Conservation (phyloP, 2,888 invertebrate species). For the Athrips mouffetella region DNA sequence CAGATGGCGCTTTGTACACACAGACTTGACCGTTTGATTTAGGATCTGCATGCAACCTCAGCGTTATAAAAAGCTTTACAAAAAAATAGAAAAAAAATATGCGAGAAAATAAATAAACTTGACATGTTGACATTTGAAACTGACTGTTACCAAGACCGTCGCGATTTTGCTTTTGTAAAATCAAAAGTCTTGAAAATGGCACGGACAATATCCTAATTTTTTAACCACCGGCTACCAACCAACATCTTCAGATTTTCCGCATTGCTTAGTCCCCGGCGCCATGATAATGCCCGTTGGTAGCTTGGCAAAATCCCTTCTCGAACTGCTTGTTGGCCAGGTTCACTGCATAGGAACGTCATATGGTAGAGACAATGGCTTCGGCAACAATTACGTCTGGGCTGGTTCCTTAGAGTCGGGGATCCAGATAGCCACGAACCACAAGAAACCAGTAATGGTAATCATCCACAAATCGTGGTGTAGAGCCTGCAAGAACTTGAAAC, state of each 20-base stretch:
- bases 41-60: too few species aligned
- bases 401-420: slow-evolving; percentile 65
- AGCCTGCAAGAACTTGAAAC: slow-evolving; percentile 81
- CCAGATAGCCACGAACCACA: slow-evolving; percentile 56
- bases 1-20: not conserved
- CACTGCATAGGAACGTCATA: slow-evolving; percentile 42
- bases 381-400: slow-evolving; percentile 65
- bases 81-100: too few species aligned
- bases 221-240: slow-evolving; percentile 6
- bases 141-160: too few species aligned
- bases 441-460: slow-evolving; percentile 81
- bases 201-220: not conserved
- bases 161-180: too few species aligned
- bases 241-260: not conserved
- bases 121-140: too few species aligned
- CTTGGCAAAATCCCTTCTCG: slow-evolving; percentile 49
- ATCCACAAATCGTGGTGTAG: slow-evolving; percentile 83
- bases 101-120: too few species aligned
- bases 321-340: slow-evolving; percentile 44
- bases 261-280: not conserved
- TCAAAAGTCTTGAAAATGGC: too few species aligned
- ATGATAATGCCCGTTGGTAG: slow-evolving; percentile 45
- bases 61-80: too few species aligned
- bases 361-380: slow-evolving; percentile 65
- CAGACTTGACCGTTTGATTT: not conserved